Evolutionary conservation across 2,113 vertebrate genomes (phyloP), one percentile per base, ranked within the genome.

Genomic region (Sylvietta virens): DNA sequence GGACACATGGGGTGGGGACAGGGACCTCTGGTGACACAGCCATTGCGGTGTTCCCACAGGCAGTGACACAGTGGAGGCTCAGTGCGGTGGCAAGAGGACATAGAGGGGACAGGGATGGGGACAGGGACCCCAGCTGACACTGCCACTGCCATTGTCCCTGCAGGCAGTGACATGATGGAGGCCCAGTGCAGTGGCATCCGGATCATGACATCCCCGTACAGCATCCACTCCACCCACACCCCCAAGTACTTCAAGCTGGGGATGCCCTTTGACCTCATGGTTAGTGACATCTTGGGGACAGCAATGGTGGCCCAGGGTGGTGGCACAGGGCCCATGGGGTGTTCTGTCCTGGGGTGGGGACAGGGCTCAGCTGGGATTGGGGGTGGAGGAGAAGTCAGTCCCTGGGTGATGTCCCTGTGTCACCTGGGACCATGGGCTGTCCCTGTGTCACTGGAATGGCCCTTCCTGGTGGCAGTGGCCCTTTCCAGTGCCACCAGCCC

Each of bases 101-200:
- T n/a, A n/a, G 44, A 19, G 44, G 44, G 44, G 44, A 44, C 44
- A 44, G 17, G 17, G 44, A 7, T 7, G 47, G 23, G 23, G 19
- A 7, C 26, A 4, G 13, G 44, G 47, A 26, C 28, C 28, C 14
- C 30, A 33, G 21, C 42, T 77, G 91, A 88, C 70, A 4, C 0
- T 4, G 7, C 11, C 1, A 2, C 51, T 15, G 0, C 10, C 40
- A 6, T 3, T 72, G 70, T 72, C 51, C 31, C 51, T 17, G 3
- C 79, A 99, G 99, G 99, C 30, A 98, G 98, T 71, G 99, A 99
- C 97, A 98, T 99, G 98, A 98, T 99, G 86, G 98, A 99, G 79
- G 98, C 98, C 0, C 98, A 98, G 82, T 84, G 64, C 39, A 91
- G 44, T 4, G 97, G 94, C 31, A 21, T n/a, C n/a, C n/a, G n/a